These are phyloP conservation scores for Neodiprion pinetum DNA, from an alignment of 1,140 invertebrate species.

Conservation along the genomic window DNA sequence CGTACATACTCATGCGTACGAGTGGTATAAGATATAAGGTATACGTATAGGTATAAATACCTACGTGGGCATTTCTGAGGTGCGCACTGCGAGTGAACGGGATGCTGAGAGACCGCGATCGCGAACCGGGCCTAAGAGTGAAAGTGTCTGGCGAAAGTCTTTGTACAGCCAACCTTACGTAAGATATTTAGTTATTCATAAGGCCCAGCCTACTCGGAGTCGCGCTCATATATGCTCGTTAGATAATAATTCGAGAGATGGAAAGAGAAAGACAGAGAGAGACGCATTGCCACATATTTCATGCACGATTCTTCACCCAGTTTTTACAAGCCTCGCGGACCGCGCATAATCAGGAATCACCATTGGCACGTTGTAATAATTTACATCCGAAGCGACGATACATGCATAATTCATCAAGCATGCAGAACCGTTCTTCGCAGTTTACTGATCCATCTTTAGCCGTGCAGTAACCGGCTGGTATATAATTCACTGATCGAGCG, in stretches of 20 bases:
- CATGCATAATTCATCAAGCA: no score
- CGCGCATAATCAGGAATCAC: neutral
- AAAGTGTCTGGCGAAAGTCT: conserved; percentile 60
- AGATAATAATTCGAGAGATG: neutral
- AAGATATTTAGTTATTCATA: conserved; percentile 44
- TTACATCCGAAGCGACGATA: no score
- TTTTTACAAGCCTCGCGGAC: neutral
- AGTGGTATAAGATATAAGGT: no score
- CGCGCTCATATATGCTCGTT: neutral
- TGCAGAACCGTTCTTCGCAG: no score
- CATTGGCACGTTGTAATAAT: no score
- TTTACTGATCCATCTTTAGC: no score
- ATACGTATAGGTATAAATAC: no score
- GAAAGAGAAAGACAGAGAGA: neutral
- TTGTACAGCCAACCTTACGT: conserved; percentile 50
- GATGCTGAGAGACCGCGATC: conserved; percentile 45
- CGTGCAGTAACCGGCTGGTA: no score
- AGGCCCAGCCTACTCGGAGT: neutral
- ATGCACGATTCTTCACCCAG: neutral
- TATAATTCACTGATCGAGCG: no score
- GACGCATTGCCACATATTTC: neutral
- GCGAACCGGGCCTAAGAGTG: conserved; percentile 45
- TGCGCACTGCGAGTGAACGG: conserved; percentile 47
- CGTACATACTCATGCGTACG: no score
- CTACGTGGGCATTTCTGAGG: neutral